Percentiles rank a stretch among this genome's conserved stretches.
Evolutionary conservation across 1,140 invertebrate genomes (phyloP).

Genomic region (Asbolus verrucosus): DNA sequence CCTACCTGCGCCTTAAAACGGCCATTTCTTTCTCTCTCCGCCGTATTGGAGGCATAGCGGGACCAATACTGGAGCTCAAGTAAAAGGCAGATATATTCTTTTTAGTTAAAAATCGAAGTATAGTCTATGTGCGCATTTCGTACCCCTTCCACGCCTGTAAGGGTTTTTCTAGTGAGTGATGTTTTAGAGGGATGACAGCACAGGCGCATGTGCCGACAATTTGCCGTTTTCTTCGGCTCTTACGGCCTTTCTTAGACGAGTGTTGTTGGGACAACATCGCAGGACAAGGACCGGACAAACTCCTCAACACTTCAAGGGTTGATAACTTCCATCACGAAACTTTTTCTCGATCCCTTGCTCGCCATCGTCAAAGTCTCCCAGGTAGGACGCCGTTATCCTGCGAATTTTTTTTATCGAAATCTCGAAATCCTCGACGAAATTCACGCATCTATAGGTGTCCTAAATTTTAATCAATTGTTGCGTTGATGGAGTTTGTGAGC

Average conservation of each 20-base stretch:
- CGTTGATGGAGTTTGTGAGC: background rate
- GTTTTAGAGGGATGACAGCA: slow-evolving; percentile 51
- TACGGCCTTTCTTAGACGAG: background rate
- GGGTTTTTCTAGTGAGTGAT: slow-evolving; percentile 58
- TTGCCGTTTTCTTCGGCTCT: slow-evolving; percentile 1
- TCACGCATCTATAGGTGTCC: background rate
- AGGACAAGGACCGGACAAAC: background rate
- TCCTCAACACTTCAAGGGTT: background rate
- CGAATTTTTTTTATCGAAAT: background rate
- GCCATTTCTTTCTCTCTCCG: slow-evolving; percentile 23
- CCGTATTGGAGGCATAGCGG: slow-evolving; percentile 51
- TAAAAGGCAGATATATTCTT: slow-evolving; percentile 63
- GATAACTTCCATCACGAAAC: background rate
- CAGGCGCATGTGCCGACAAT: slow-evolving; percentile 53
- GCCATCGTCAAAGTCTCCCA: too few relatives aligned
- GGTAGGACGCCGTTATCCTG: too few relatives aligned
- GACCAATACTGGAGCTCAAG: slow-evolving; percentile 61
- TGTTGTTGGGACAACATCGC: too few relatives aligned
- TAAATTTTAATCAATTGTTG: background rate
- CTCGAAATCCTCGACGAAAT: too few relatives aligned
- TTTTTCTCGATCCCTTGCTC: too few relatives aligned
- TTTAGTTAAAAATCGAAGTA: slow-evolving; percentile 64
- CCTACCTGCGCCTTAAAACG: slow-evolving; percentile 6
- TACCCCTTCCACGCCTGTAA: slow-evolving; percentile 56
- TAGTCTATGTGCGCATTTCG: slow-evolving; percentile 57